These are phyloP conservation scores for Caenorhabditis zanzibari DNA, from an alignment of 2,888 invertebrate species.

Conservation along the genomic window DNA sequence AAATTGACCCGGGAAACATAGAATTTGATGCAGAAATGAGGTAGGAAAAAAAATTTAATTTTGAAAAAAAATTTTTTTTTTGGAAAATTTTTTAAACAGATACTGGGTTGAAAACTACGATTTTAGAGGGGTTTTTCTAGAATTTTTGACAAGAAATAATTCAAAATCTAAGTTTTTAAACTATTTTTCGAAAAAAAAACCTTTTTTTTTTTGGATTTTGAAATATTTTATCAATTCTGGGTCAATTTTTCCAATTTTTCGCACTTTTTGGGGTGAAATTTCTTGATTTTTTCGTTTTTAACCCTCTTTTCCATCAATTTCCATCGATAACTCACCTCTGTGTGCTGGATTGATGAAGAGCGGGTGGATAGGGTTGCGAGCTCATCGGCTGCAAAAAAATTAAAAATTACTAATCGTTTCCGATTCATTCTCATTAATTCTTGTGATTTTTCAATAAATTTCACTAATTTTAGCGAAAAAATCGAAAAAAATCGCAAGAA, in stretches of 20 bases:
- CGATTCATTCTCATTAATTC: not conserved
- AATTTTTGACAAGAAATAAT: not conserved
- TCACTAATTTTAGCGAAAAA: not conserved
- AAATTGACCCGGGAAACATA: not conserved
- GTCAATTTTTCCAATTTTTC: not conserved
- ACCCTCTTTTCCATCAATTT: not conserved
- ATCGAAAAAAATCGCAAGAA: not conserved
- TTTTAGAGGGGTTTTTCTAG: no score
- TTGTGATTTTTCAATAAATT: not conserved
- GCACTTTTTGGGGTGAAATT: not conserved
- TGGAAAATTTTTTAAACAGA: not conserved
- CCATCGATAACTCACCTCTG: conserved; percentile 37
- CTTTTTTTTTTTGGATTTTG: conserved; percentile 4
- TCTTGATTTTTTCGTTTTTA: not conserved
- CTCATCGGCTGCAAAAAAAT: conserved; percentile 44
- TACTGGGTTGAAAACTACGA: not conserved
- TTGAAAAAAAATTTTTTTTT: not conserved
- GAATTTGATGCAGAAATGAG: not conserved
- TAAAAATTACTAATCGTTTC: not conserved
- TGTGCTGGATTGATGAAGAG: conserved; percentile 45
- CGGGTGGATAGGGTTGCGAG: conserved; percentile 36
- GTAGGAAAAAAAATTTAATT: not conserved
- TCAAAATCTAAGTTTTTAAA: not conserved
- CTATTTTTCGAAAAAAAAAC: not conserved
- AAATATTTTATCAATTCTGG: not conserved